phyloP scores from a whole-genome alignment of 2,888 invertebrate species.

The Biston stratarius region DNA sequence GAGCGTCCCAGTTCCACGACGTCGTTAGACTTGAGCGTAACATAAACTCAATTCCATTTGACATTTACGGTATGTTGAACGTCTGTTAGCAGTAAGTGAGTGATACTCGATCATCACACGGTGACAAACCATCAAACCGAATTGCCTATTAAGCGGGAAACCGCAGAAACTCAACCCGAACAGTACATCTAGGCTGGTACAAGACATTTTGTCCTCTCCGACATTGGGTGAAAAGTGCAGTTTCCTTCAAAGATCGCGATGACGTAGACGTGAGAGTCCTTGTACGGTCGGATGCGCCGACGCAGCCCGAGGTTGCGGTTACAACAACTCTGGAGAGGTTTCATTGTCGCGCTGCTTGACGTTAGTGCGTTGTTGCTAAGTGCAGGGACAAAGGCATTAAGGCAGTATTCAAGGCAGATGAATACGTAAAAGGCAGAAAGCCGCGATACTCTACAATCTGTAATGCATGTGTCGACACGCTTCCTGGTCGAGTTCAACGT shows the following conservation, averaged over 20 bases:
- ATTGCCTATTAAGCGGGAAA: conserved; percentile 31
- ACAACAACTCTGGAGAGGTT: conserved; percentile 78
- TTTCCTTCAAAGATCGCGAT: conserved; percentile 51
- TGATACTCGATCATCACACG: conserved; percentile 42
- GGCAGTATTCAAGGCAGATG: conserved; percentile 46
- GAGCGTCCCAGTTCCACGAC: conserved; percentile 14
- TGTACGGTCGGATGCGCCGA: conserved; percentile 78
- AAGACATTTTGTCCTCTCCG: conserved; percentile 51
- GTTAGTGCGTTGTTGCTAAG: conserved; percentile 71
- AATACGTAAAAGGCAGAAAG: conserved; percentile 37
- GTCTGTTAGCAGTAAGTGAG: conserved; percentile 42
- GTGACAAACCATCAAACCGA: conserved; percentile 49
- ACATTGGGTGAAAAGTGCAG: conserved; percentile 52
- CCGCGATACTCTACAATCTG: conserved; percentile 22
- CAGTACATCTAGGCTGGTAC: conserved; percentile 13
- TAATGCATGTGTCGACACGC: conserved; percentile 27
- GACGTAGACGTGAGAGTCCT: conserved; percentile 75
- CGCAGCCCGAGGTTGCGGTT: conserved; percentile 79
- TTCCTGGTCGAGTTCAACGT: conserved; percentile 31
- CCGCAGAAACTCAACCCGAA: conserved; percentile 49
- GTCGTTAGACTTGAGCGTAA: conserved; percentile 29
- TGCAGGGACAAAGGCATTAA: conserved; percentile 57
- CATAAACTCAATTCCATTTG: conserved; percentile 31
- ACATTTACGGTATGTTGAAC: conserved; percentile 22
- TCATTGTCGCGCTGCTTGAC: conserved; percentile 74